A percentile compares a stretch with the other conserved stretches of the same genome.
Conservation (phyloP, 2,888 invertebrate genomes). For the Eupithecia tripunctaria region DNA sequence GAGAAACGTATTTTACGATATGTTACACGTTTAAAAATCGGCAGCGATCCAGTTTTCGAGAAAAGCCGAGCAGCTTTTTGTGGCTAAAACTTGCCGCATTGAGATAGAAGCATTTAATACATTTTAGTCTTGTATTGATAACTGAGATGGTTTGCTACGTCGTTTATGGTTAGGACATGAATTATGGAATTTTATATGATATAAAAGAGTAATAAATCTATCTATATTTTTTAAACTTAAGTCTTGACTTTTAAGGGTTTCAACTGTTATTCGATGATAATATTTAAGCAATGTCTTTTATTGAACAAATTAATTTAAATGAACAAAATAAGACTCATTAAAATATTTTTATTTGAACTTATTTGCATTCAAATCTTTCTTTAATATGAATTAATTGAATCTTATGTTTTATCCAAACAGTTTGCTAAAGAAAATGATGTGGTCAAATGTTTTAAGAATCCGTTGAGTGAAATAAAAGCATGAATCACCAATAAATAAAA, state of each 20-base stretch:
- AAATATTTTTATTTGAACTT: not conserved
- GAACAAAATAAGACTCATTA: not conserved
- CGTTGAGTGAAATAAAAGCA: not conserved
- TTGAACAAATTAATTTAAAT: not conserved
- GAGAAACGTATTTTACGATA: conserved; percentile 59
- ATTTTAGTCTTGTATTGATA: conserved; percentile 20
- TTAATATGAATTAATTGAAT: too few species aligned
- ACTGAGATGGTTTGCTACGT: not conserved
- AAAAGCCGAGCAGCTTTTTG: conserved; percentile 35
- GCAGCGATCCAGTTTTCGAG: conserved; percentile 56
- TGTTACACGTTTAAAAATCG: conserved; percentile 60
- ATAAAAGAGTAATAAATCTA: not conserved
- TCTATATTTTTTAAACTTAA: not conserved
- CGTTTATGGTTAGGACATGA: conserved; percentile 10
- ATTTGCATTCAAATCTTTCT: too few species aligned
- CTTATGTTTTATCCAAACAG: not conserved
- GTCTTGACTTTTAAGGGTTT: not conserved
- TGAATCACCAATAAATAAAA: not conserved
- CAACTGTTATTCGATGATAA: not conserved
- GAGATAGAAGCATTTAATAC: conserved; percentile 15
- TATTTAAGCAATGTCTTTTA: not conserved
- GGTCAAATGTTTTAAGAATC: not conserved
- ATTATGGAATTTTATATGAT: conserved; percentile 6
- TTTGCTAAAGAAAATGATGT: not conserved
- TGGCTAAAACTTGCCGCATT: conserved; percentile 18